These are phyloP conservation scores for Nannospalax galili DNA, from an alignment of 2,113 vertebrate genomes.

Conservation along the genomic window DNA sequence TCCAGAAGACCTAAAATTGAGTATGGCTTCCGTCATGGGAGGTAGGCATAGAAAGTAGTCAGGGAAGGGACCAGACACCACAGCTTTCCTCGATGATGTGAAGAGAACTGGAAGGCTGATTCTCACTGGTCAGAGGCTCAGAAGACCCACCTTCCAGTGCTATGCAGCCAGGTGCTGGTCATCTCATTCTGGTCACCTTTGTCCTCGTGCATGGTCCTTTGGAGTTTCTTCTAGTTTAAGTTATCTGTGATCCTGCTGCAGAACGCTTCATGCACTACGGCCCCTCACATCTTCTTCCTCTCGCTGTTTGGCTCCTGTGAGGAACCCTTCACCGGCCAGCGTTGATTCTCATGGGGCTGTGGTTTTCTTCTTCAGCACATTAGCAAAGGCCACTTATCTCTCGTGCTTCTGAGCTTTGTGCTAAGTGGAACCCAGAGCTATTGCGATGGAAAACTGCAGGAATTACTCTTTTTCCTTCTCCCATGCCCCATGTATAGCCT, in stretches of 20 bases:
- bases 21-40: background rate
- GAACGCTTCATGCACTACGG: background rate
- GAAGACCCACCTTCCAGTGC: background rate
- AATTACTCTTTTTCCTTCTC: slow-evolving; percentile 63
- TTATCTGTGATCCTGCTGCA: background rate
- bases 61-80: background rate
- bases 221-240: background rate
- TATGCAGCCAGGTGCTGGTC: background rate
- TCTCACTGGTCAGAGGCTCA: background rate
- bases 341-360: background rate
- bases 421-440: background rate
- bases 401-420: background rate
- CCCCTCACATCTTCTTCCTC: background rate
- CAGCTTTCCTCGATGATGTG: background rate
- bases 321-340: background rate
- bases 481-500: background rate
- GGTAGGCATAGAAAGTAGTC: background rate
- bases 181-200: background rate
- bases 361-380: background rate
- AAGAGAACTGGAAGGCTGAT: too few species aligned
- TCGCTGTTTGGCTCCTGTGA: background rate
- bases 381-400: background rate
- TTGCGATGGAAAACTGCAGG: slow-evolving; percentile 37
- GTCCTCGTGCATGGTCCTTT: background rate
- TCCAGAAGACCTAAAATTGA: background rate